These are phyloP conservation scores for Halichoeres trimaculatus DNA, from an alignment of 2,113 vertebrate genomes.

Conservation along the genomic window DNA sequence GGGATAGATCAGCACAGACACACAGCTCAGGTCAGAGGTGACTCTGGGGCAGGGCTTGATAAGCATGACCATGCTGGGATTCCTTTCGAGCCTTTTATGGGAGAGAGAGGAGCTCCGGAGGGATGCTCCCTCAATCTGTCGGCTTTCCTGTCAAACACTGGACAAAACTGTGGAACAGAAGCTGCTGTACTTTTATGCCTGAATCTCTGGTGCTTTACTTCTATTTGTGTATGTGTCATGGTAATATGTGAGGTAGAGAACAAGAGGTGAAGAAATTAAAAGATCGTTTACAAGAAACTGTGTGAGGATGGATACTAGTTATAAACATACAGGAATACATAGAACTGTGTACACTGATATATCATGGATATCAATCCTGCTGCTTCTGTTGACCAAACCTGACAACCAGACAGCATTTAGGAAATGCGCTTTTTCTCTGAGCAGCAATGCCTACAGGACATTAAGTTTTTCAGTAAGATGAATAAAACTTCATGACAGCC, in stretches of 20 bases:
- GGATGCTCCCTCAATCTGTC: slow-evolving; percentile 42
- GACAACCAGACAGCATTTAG: too few species aligned
- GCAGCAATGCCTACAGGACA: too few species aligned
- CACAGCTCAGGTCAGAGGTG: slow-evolving; percentile 51
- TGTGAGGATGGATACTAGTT: background rate
- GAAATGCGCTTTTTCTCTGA: too few species aligned
- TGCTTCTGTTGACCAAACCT: too few species aligned
- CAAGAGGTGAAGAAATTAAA: background rate
- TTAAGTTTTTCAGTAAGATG: too few species aligned
- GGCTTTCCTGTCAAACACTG: slow-evolving; percentile 54
- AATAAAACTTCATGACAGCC: too few species aligned
- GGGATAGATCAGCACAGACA: slow-evolving; percentile 63
- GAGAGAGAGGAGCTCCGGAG: slow-evolving; percentile 42
- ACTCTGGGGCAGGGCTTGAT: slow-evolving; percentile 41
- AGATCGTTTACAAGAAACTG: background rate
- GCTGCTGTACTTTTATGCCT: slow-evolving; percentile 38
- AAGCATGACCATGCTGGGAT: slow-evolving; percentile 38
- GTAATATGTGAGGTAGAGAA: background rate
- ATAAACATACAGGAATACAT: background rate
- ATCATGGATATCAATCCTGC: too few species aligned
- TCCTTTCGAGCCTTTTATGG: slow-evolving; percentile 66
- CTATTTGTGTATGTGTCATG: slow-evolving; percentile 8
- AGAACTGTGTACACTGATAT: background rate
- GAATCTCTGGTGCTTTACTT: slow-evolving; percentile 47
- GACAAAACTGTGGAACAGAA: slow-evolving; percentile 53